These are phyloP conservation scores for Alloscopus bannaensis DNA, from an alignment of 2,888 invertebrate species.

Conservation along the genomic window DNA sequence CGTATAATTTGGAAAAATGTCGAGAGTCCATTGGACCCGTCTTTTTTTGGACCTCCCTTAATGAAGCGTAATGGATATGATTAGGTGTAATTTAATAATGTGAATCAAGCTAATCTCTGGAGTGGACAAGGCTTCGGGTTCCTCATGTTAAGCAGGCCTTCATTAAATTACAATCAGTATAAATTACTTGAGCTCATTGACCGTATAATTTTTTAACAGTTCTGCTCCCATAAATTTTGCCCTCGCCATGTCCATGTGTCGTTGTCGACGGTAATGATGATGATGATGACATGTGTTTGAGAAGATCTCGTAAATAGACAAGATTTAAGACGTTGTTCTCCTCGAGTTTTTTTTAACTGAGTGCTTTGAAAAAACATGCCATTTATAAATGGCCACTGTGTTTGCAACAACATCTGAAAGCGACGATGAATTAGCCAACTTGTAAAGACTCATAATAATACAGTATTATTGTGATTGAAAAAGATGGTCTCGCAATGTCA, in stretches of 20 bases:
- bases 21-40: constrained; percentile 21
- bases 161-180: constrained; percentile 65
- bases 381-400: constrained; percentile 6
- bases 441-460: constrained; percentile 32
- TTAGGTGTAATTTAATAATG: constrained; percentile 67
- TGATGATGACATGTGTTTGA: constrained; percentile 19
- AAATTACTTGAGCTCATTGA: constrained; percentile 66
- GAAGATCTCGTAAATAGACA: constrained; percentile 30
- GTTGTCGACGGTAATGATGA: background rate
- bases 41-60: constrained; percentile 48
- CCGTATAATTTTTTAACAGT: constrained; percentile 63
- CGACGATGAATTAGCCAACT: constrained; percentile 7
- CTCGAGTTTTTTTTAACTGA: background rate
- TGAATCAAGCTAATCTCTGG: constrained; percentile 62
- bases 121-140: constrained; percentile 42
- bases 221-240: constrained; percentile 57
- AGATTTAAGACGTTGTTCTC: constrained; percentile 18
- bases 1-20: too few species aligned
- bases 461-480: constrained; percentile 49
- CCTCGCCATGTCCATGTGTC: constrained; percentile 21
- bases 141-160: constrained; percentile 64
- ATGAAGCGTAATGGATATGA: constrained; percentile 66
- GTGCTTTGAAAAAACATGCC: too few species aligned
- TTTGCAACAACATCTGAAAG: background rate
- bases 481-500: constrained; percentile 31